A percentile compares a stretch with the other conserved stretches of the same genome.
Evolutionary conservation across 2,888 invertebrate species (phyloP).

Genomic region (Tetanocera ferruginea): DNA sequence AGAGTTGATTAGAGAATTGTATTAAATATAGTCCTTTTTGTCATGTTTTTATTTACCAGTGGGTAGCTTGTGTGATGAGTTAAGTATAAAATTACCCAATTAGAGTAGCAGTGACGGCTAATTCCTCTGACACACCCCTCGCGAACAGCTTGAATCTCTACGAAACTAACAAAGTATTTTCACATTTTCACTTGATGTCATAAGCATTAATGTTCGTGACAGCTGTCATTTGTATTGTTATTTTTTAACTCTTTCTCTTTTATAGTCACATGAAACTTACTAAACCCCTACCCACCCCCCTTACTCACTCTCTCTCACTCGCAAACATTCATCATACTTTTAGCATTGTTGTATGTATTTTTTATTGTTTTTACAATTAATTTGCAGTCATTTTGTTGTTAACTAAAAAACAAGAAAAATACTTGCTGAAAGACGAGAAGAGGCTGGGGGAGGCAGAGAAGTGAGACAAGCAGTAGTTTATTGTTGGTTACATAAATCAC

Average conservation of each 20-base stretch:
- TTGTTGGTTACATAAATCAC: conserved; percentile 15
- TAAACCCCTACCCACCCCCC: not conserved
- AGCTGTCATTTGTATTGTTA: not conserved
- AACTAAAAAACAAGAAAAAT: not conserved
- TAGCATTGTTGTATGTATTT: no score
- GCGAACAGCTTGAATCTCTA: no score
- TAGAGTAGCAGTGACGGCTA: no score
- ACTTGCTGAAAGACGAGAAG: not conserved
- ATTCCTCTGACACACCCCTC: no score
- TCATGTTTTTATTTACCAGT: no score
- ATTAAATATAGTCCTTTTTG: no score
- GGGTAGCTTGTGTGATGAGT: no score
- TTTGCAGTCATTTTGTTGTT: conserved; percentile 20
- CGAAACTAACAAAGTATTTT: no score
- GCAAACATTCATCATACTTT: not conserved
- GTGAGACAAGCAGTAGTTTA: not conserved
- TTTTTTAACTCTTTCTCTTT: not conserved
- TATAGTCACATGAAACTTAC: not conserved
- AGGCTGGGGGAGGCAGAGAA: not conserved
- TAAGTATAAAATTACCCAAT: no score
- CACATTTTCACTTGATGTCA: no score
- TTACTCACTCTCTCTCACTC: not conserved
- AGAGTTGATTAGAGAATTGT: no score
- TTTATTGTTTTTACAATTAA: conserved; percentile 15
- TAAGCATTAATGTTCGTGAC: not conserved